Evolutionary conservation across 2,797 vertebrate species (phyloP), one percentile per base, ranked within the genome.

Genomic region (Pseudochaenichthys georgianus): DNA sequence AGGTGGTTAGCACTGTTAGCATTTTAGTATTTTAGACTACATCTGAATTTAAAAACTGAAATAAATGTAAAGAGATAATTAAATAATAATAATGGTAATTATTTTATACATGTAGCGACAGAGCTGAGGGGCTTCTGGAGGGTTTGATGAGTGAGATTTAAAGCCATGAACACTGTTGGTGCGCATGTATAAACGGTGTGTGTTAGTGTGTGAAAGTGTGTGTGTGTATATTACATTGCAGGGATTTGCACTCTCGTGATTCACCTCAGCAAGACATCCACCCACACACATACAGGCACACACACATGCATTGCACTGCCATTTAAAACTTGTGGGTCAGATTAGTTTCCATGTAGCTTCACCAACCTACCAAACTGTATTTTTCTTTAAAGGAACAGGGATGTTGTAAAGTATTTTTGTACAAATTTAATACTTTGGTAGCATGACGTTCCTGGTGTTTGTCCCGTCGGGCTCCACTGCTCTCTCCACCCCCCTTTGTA

Each of bases 381-480:
- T 97, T 98, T 99, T 98, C 96, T 98, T 99, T 99, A 96, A 96
- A 96, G 97, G 96, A 98, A 97, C 96, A 96, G 96, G 97, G 97
- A 97, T 97, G 97, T 90, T 94, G 97, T 98, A 99, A 99, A 99
- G 97, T 99, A 99, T 99, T 99, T 99, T 99, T 99, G 98, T 99
- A 99, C 97, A 98, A 99, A 99, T 99, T 99, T 99, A 99, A 97
- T 99, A 99, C 98, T 99, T 99, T 99, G 98, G 98, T 98, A 99
- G 98, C 98, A 99, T 99, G 98, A 95, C 96, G 97, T 98, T 98
- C 97, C 97, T 98, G 93, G 95, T 99, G 96, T 95, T 95, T 97
- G 97, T 97, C 95, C 91, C 81, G 87, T 89, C n/a, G 85, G 90
- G 82, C 85, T 89, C 85, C 88, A 89, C 88, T 84, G 82, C 82